Percentiles rank a stretch among this genome's conserved stretches.
phyloP scores from a whole-genome alignment of 2,113 vertebrate species.

The Lophotis ruficrista region DNA sequence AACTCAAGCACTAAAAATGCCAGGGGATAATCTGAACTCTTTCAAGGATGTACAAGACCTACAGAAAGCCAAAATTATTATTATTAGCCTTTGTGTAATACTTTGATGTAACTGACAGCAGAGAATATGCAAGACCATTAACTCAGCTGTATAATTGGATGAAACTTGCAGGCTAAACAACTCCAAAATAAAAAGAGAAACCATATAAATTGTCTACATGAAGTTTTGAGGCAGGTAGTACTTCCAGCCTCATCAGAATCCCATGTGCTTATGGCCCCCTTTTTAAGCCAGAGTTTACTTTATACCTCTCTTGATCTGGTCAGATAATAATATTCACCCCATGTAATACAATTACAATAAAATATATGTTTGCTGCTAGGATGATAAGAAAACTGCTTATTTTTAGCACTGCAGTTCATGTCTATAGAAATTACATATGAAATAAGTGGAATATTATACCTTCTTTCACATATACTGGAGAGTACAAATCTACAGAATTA shows the following conservation, averaged over 20 bases:
- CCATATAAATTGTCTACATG: fast-evolving
- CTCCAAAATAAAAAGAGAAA: background rate
- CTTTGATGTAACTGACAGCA: background rate
- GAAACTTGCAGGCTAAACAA: background rate
- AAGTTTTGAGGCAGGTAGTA: background rate
- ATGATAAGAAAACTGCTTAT: background rate
- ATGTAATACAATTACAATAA: background rate
- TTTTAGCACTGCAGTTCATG: background rate
- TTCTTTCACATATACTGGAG: background rate
- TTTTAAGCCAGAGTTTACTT: background rate
- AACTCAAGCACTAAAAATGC: background rate
- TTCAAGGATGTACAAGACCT: background rate
- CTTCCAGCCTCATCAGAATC: background rate
- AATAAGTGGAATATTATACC: background rate
- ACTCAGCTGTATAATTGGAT: background rate
- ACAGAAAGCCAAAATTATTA: background rate
- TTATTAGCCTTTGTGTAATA: background rate
- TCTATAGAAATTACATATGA: background rate
- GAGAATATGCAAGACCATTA: background rate
- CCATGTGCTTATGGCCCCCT: fast-evolving
- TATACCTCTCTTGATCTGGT: background rate
- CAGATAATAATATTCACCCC: background rate
- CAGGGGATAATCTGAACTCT: background rate
- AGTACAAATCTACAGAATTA: background rate
- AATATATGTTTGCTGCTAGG: background rate